Conservation (phyloP, 2,888 invertebrate genomes). For the Sesia bembeciformis region DNA sequence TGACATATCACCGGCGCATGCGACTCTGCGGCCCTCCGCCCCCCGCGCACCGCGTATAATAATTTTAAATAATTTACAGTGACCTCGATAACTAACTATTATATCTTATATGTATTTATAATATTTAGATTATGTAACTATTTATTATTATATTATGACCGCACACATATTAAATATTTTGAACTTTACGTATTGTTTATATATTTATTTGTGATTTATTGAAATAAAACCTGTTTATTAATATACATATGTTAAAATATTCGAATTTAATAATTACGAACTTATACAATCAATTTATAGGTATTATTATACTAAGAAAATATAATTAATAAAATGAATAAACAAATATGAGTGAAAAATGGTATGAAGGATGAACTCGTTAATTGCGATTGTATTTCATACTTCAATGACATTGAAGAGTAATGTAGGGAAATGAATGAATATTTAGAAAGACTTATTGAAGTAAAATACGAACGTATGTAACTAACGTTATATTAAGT, state of each 20-base stretch:
- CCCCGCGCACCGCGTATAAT: constrained; percentile 3
- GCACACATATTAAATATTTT: constrained; percentile 43
- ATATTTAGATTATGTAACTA: constrained; percentile 47
- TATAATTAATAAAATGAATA: constrained; percentile 73
- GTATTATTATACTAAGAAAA: constrained; percentile 75
- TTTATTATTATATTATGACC: constrained; percentile 39
- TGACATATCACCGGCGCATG: constrained; percentile 31
- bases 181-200: constrained; percentile 45
- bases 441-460: constrained; percentile 75
- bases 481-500: constrained; percentile 69
- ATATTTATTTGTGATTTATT: constrained; percentile 60
- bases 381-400: constrained; percentile 71
- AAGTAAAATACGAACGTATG: constrained; percentile 68
- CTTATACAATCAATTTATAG: constrained; percentile 75
- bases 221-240: constrained; percentile 74
- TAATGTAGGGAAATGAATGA: constrained; percentile 70
- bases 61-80: constrained; percentile 21
- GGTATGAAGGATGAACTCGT: constrained; percentile 64
- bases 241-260: constrained; percentile 76
- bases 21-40: background rate
- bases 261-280: constrained; percentile 76
- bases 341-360: constrained; percentile 70
- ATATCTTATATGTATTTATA: constrained; percentile 31
- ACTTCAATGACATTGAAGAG: constrained; percentile 70
- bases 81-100: constrained; percentile 17